phyloP scores from a whole-genome alignment of 92 coral and sea anemone species.

The Zoanthus gigantus region DNA sequence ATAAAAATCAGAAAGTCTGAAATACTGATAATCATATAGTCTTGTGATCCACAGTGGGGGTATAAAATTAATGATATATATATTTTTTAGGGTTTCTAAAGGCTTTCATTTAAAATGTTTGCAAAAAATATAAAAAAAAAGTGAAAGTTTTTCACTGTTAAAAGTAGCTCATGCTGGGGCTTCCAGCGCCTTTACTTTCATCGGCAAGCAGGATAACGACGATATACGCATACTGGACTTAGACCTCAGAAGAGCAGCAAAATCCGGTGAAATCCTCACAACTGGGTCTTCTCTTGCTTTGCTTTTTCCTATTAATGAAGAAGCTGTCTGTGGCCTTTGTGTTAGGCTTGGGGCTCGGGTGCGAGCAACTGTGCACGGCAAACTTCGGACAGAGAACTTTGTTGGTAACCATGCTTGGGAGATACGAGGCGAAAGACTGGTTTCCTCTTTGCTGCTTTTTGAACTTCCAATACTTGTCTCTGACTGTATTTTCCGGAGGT shows the following conservation, averaged over 20 bases:
- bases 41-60: neutral
- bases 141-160: neutral
- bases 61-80: neutral
- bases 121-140: neutral
- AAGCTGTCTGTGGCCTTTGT: conserved; percentile 38
- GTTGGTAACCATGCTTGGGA: conserved; percentile 70
- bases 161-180: neutral
- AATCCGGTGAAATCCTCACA: conserved; percentile 47
- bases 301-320: neutral
- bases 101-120: neutral
- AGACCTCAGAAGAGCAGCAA: conserved; percentile 34
- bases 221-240: conserved; percentile 35
- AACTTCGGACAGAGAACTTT: conserved; percentile 37
- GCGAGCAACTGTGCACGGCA: neutral
- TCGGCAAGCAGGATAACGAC: conserved; percentile 11
- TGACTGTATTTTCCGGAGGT: conserved; percentile 65
- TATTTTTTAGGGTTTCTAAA: neutral
- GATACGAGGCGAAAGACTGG: conserved; percentile 60
- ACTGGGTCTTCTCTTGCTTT: conserved; percentile 30
- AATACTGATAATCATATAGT: neutral
- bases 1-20: neutral
- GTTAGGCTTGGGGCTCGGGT: neutral
- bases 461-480: conserved; percentile 66
- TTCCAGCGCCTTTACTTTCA: conserved; percentile 26
- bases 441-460: conserved; percentile 58